Conservation (phyloP, 1,140 invertebrate genomes). For the Hylaeus volcanicus region DNA sequence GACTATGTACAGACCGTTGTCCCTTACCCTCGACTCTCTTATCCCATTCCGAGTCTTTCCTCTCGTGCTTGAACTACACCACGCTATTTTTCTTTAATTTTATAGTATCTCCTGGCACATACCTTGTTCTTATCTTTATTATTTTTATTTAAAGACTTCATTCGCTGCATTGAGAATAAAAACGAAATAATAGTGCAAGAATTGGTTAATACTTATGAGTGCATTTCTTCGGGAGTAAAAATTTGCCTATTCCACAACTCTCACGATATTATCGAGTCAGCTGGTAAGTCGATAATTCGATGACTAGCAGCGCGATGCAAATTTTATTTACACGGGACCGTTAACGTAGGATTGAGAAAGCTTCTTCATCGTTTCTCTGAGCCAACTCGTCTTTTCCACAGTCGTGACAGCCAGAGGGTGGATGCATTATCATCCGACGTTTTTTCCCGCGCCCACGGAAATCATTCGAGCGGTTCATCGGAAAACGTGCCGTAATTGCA, state of each 20-base stretch:
- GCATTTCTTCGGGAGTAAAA: background rate
- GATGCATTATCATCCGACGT: constrained; percentile 12
- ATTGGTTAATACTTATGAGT: constrained; percentile 4
- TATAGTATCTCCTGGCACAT: too few relatives aligned
- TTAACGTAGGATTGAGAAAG: constrained; percentile 45
- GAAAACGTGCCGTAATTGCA: constrained; percentile 58
- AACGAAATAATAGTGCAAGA: too few relatives aligned
- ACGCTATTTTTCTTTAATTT: too few relatives aligned
- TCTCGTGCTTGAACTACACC: too few relatives aligned
- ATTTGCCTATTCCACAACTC: background rate
- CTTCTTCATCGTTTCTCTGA: background rate
- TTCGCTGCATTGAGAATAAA: too few relatives aligned
- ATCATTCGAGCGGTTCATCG: constrained; percentile 46
- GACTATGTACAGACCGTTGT: too few relatives aligned
- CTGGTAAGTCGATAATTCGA: constrained; percentile 21
- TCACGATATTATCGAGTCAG: constrained; percentile 19
- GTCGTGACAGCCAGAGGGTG: background rate
- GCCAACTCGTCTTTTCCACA: background rate
- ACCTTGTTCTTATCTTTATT: too few relatives aligned
- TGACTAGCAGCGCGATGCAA: constrained; percentile 31
- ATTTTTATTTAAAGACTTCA: too few relatives aligned
- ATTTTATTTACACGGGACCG: constrained; percentile 55
- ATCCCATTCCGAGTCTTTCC: too few relatives aligned
- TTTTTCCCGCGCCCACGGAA: constrained; percentile 20
- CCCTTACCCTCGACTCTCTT: too few relatives aligned